These are phyloP conservation scores for Cydia pomonella DNA, from an alignment of 1,140 invertebrate species.

Conservation along the genomic window DNA sequence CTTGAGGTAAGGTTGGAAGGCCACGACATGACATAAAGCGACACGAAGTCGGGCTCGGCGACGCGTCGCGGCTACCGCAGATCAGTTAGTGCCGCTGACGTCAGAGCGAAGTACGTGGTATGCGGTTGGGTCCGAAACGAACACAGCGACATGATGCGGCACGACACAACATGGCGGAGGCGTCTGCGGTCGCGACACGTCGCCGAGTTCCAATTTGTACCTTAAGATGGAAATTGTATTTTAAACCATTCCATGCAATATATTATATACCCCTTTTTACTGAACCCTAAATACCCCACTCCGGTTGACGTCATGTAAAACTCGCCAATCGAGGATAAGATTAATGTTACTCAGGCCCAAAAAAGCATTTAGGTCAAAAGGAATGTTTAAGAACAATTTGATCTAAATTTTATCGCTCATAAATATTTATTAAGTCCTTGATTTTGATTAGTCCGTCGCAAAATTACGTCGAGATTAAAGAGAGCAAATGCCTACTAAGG, in stretches of 20 bases:
- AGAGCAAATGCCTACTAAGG: not conserved
- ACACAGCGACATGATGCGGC: too few species aligned
- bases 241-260: not conserved
- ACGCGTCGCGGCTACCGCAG: too few species aligned
- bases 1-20: too few species aligned
- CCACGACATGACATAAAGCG: too few species aligned
- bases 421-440: constrained; percentile 42
- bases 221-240: too few species aligned
- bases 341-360: constrained; percentile 14
- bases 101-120: too few species aligned
- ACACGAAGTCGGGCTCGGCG: too few species aligned
- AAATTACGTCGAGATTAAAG: not conserved
- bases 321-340: not conserved
- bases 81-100: too few species aligned
- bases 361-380: constrained; percentile 43
- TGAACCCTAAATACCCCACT: not conserved
- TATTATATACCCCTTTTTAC: not conserved
- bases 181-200: too few species aligned
- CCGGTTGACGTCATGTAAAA: not conserved
- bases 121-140: too few species aligned
- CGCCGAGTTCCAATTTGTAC: too few species aligned
- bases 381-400: constrained; percentile 51
- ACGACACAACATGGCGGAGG: too few species aligned
- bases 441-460: constrained; percentile 24
- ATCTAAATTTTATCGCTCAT: constrained; percentile 47